phyloP scores from a whole-genome alignment of 2,113 vertebrate genomes.

The Calyptomena viridis region DNA sequence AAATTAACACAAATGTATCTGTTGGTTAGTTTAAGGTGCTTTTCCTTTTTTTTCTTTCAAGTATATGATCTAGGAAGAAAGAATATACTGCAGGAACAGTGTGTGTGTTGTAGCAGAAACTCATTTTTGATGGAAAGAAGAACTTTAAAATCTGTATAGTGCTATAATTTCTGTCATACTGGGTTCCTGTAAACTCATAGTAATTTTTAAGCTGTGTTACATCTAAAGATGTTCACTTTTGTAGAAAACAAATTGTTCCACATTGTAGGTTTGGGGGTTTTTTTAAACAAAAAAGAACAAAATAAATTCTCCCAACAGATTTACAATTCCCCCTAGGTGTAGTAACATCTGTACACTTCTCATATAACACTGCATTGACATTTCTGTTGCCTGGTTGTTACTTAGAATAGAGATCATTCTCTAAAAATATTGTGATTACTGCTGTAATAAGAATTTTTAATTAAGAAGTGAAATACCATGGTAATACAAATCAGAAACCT shows the following conservation, averaged over 20 bases:
- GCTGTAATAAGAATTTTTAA: background rate
- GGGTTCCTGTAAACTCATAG: background rate
- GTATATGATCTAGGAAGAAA: background rate
- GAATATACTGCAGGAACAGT: background rate
- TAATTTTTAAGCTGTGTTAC: background rate
- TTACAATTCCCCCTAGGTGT: background rate
- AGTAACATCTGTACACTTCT: background rate
- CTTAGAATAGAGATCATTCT: background rate
- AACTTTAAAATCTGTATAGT: background rate
- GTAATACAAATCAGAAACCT: background rate
- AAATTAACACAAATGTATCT: background rate
- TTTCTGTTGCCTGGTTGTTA: background rate
- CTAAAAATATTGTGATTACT: background rate
- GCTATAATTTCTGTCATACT: background rate
- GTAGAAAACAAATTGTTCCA: background rate
- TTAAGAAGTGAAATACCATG: background rate
- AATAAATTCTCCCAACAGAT: background rate
- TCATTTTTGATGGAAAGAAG: background rate
- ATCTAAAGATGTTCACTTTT: background rate
- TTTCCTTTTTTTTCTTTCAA: background rate
- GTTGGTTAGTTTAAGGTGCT: background rate
- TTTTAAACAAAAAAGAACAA: background rate
- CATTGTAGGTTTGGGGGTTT: background rate
- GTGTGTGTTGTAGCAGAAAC: background rate
- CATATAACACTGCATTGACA: background rate